Base-by-base conservation (phyloP, 1,140 invertebrate genomes). In the Drosophila pectinifera region DNA sequence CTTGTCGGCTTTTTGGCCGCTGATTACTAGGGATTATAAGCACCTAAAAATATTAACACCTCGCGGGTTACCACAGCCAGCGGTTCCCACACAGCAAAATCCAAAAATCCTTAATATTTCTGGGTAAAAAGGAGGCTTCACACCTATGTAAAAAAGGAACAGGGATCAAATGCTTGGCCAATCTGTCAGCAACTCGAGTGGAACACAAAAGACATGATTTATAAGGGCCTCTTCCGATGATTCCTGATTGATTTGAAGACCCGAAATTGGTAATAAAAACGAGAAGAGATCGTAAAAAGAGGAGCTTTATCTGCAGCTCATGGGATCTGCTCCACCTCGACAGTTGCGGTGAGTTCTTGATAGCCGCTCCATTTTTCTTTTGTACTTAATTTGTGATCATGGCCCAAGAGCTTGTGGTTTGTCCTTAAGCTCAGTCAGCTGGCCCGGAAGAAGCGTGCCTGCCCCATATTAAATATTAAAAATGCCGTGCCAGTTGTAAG, bases 311-410 rank as follows among this genome's bases (percentile, higher is more conserved):
- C 48, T 46, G 20, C 1, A 2, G 5, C 14, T 51, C 59, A 48
- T 38, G 31, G 26, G 16, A 28, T 14, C 18, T 18, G 5, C 49
- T 28, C 22, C 13, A 4, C 41, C 26, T 18, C 38, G 55, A 73
- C 80, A 79, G 49, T 84, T 90, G 80, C 61, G 80, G 74, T 89
- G 54, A 81, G 61, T 81, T 79, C 73, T 79, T 72, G 54, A 73
- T 84, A 80, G n/a, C n/a, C 72, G 64, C 78, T 54, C 20, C 22
- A 34, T 46, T 28, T 57, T 46, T 63, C 64, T 70, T 74, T 58
- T 74, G 46, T 31, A 14, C 41, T 61, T 73, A 70, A 61, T 73
- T 76, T 63, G 48, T 62, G 39, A 65, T 49, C 73, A 77, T 45
- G n/a, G 49, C 59, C 26, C 13, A 36, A 36, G n/a, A 46, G 41